Evolutionary conservation across 2,797 vertebrate species (phyloP).

Genomic region (Danio kyathit): DNA sequence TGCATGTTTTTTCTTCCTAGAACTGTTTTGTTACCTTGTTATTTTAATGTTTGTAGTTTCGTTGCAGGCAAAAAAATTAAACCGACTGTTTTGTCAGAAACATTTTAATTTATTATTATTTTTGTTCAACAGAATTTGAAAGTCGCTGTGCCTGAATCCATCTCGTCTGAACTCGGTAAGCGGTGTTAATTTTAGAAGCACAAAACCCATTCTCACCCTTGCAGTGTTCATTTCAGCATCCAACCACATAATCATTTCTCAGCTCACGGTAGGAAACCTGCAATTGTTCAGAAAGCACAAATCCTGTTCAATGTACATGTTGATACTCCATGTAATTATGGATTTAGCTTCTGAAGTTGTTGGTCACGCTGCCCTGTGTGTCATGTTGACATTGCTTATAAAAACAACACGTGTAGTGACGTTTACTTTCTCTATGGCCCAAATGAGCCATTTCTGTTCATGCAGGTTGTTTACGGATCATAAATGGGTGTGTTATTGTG

Average conservation of each 20-base stretch:
- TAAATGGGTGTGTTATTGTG: slow-evolving; percentile 16
- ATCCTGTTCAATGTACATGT: slow-evolving; percentile 23
- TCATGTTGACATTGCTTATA: slow-evolving; percentile 10
- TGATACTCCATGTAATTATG: slow-evolving; percentile 31
- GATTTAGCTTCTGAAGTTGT: slow-evolving; percentile 31
- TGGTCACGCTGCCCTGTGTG: slow-evolving; percentile 13
- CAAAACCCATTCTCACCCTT: background rate
- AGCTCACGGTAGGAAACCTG: slow-evolving; percentile 22
- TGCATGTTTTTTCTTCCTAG: background rate
- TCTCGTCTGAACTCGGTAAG: slow-evolving; percentile 92
- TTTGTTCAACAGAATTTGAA: slow-evolving; percentile 87
- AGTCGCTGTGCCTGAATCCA: slow-evolving; percentile 92
- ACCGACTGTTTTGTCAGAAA: background rate
- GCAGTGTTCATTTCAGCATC: slow-evolving; percentile 3
- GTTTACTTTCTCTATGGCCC: background rate
- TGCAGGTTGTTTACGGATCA: slow-evolving; percentile 18
- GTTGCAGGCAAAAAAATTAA: background rate
- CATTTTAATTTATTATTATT: slow-evolving; percentile 31
- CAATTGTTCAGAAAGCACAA: background rate
- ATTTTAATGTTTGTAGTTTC: slow-evolving; percentile 1
- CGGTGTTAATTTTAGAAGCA: slow-evolving; percentile 14
- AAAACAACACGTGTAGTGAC: background rate
- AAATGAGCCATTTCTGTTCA: slow-evolving; percentile 29
- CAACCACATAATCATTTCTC: slow-evolving; percentile 31
- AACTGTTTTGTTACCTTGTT: slow-evolving; percentile 20